Evolutionary conservation across 1,140 invertebrate species (phyloP).

Genomic region (Limonius californicus): DNA sequence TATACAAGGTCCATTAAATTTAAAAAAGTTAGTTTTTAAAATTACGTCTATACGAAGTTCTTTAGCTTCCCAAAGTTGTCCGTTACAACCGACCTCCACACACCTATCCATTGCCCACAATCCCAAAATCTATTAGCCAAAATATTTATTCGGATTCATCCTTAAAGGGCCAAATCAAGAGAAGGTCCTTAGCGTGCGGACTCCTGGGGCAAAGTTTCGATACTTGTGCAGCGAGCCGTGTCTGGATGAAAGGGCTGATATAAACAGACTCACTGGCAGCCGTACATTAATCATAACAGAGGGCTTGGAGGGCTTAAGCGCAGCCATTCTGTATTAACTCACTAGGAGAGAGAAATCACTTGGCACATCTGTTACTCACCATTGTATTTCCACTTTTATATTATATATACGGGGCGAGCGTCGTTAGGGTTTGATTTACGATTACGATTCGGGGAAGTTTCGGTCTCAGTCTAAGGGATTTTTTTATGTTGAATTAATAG

Average conservation of each 20-base stretch:
- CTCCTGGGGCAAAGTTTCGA: slow-evolving; percentile 43
- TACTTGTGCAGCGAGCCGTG: slow-evolving; percentile 43
- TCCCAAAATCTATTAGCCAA: no score
- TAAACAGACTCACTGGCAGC: slow-evolving; percentile 42
- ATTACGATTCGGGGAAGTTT: background rate
- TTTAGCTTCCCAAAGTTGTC: no score
- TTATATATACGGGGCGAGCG: slow-evolving; percentile 10
- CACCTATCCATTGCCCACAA: no score
- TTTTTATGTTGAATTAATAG: slow-evolving; percentile 3
- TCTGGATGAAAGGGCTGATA: slow-evolving; percentile 40
- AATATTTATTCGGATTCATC: no score
- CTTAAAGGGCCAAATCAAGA: no score
- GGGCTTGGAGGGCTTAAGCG: slow-evolving; percentile 30
- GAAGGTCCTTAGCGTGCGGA: slow-evolving; percentile 16
- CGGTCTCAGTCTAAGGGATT: background rate
- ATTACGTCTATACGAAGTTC: no score
- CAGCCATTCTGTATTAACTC: slow-evolving; percentile 24
- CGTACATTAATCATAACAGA: slow-evolving; percentile 44
- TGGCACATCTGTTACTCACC: slow-evolving; percentile 25
- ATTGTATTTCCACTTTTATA: slow-evolving; percentile 13
- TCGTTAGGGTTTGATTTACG: slow-evolving; percentile 14
- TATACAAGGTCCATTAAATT: no score
- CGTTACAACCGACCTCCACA: no score
- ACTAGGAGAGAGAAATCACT: slow-evolving; percentile 18
- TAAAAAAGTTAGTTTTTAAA: no score